These are phyloP conservation scores for Sebastiscus tertius DNA, from an alignment of 2,797 vertebrate genomes.

Conservation along the genomic window DNA sequence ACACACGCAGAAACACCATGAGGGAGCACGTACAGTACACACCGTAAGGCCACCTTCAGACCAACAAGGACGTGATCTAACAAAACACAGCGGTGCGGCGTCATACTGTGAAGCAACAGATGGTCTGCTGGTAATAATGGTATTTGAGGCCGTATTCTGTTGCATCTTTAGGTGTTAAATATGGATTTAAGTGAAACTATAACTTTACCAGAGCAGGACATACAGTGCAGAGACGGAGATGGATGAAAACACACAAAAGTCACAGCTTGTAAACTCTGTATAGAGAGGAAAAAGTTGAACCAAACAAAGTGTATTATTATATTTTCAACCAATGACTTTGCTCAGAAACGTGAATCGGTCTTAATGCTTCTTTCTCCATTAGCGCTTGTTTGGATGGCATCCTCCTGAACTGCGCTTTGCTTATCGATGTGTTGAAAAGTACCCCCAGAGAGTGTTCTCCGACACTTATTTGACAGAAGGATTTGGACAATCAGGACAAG, in stretches of 20 bases:
- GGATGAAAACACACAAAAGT: neutral
- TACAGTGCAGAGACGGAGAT: neutral
- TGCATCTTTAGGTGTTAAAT: neutral
- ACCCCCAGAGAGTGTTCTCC: conserved; percentile 15
- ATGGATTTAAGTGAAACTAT: neutral
- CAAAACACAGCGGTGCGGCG: neutral
- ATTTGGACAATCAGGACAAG: conserved; percentile 57
- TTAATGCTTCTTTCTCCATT: conserved; percentile 39
- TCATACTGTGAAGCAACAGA: conserved; percentile 43
- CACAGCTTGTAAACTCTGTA: neutral
- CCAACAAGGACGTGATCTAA: conserved; percentile 18
- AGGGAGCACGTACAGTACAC: neutral
- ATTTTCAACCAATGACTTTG: conserved; percentile 36
- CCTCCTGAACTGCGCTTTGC: conserved; percentile 36
- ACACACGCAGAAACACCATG: conserved; percentile 11
- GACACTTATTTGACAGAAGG: conserved; percentile 41
- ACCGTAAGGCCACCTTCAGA: conserved; percentile 35
- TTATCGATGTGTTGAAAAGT: conserved; percentile 66
- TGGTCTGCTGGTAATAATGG: conserved; percentile 12
- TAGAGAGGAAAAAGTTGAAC: conserved; percentile 7
- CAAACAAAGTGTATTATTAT: conserved; percentile 6
- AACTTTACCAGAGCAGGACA: neutral
- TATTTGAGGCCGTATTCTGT: conserved; percentile 8
- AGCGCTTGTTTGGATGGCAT: conserved; percentile 26
- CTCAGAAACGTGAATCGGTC: conserved; percentile 4